Evolutionary conservation across 2,113 vertebrate species (phyloP), one percentile per base, ranked within the genome.

Genomic region (Salvelinus namaycush): DNA sequence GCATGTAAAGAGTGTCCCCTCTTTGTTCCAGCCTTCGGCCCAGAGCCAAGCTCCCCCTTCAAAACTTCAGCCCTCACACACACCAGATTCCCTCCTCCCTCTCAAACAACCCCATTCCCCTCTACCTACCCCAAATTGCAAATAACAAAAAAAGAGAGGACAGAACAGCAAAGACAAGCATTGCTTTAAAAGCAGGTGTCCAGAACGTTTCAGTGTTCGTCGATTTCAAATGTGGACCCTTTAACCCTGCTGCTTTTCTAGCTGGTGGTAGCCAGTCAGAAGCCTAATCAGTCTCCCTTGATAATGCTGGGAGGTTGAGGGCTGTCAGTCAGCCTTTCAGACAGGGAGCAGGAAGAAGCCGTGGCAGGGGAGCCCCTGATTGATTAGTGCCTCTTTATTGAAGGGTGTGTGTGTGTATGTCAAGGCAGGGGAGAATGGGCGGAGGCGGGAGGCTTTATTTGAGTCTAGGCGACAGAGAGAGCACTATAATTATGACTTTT

Each of bases 181-280:
- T 90, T 86, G 88, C 91, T 94, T 93, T 91, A 88, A 90, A 92
- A 91, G 93, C 93, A 94, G 93, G 92, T 94, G 93, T 94, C 93
- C 90, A 86, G 79, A 92, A 93, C 90, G 91, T 87, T 92, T 91
- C 87, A 83, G 87, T 71, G 88, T 84, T 87, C 13, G 86, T 88
- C 75, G 67, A 89, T 44, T 44, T 44, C 9, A 44, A 44, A 44
- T 87, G 87, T 85, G 87, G 87, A 91, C 89, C 91, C 87, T 91
- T 93, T 93, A 91, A 92, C 90, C 92, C 85, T 44, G 39, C 13
- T 74, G 90, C 88, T 88, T 89, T 88, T 83, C 85, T 81, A 82
- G 89, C 88, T 84, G 89, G 88, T 90, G 92, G 91, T 91, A 90
- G 89, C 85, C 82, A 73, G 86, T 89, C 91, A 90, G 87, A 84